Evolutionary conservation across 2,113 vertebrate genomes (phyloP).

Genomic region (Numenius arquata): DNA sequence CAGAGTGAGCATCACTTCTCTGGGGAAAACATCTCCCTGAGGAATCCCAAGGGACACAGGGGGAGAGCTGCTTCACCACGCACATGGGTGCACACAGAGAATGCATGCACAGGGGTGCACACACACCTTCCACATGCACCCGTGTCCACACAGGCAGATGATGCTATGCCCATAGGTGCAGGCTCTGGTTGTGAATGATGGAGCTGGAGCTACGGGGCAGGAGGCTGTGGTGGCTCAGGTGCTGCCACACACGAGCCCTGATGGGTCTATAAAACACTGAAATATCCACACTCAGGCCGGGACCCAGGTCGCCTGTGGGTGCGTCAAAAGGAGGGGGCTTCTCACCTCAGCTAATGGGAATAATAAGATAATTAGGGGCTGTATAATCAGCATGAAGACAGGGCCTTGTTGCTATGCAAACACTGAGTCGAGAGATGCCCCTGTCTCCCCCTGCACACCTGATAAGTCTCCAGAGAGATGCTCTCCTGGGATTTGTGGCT

Average conservation of each 20-base stretch:
- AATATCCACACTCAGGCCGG: neutral
- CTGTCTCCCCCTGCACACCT: neutral
- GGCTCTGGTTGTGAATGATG: no score
- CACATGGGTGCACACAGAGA: fast-evolving
- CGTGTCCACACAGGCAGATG: fast-evolving
- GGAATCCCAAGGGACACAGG: neutral
- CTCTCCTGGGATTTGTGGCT: neutral
- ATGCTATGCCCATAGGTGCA: fast-evolving
- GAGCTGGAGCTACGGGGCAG: neutral
- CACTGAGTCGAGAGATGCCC: neutral
- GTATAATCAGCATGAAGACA: neutral
- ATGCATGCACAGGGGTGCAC: fast-evolving
- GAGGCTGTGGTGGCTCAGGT: neutral
- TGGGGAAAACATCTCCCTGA: neutral
- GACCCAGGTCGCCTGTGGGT: neutral
- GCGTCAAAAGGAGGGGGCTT: neutral
- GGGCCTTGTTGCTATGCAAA: conserved; percentile 20
- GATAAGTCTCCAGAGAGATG: neutral
- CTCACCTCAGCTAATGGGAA: neutral
- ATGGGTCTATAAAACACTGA: neutral
- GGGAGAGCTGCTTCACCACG: neutral
- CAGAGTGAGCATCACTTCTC: neutral
- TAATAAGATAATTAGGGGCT: conserved; percentile 42
- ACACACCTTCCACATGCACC: neutral
- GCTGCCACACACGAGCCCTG: neutral